A percentile compares a stretch with the other conserved stretches of the same genome.
Conservation (phyloP, 2,797 vertebrate species). For the Rhinogobio ventralis region DNA sequence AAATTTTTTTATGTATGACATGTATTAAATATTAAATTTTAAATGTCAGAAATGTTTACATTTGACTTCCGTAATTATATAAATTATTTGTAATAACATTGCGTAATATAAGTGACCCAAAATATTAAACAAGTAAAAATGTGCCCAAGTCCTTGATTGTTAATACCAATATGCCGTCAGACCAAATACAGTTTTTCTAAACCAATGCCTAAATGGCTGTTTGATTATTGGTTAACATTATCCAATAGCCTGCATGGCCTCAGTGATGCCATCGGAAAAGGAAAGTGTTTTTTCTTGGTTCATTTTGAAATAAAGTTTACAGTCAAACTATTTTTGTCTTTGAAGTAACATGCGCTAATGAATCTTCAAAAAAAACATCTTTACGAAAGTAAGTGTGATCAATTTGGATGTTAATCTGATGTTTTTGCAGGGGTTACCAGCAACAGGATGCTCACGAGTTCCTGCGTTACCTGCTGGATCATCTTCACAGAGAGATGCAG, state of each 20-base stretch:
- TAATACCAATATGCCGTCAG: not conserved
- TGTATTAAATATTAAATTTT: too few species aligned
- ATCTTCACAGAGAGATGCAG: constrained; percentile 96
- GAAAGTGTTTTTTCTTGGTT: not conserved
- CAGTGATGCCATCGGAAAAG: too few species aligned
- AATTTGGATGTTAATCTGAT: constrained; percentile 22
- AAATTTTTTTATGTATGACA: too few species aligned
- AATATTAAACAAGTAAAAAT: not conserved
- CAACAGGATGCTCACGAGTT: constrained; percentile 99
- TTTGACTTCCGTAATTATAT: too few species aligned
- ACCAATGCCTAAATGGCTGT: not conserved
- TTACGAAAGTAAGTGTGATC: not conserved
- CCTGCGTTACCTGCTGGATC: constrained; percentile 98
- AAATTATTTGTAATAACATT: not conserved
- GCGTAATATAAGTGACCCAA: not conserved
- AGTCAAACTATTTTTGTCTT: not conserved
- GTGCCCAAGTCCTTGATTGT: not conserved
- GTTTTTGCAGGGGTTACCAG: constrained; percentile 90
- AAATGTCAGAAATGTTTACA: too few species aligned
- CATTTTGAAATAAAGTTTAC: not conserved
- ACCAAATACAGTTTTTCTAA: not conserved
- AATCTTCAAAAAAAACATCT: not conserved
- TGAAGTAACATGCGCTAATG: not conserved
- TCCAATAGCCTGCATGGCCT: not conserved
- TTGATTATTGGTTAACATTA: not conserved